Conservation (phyloP, 2,113 vertebrate genomes). For the Pelusios castaneus region DNA sequence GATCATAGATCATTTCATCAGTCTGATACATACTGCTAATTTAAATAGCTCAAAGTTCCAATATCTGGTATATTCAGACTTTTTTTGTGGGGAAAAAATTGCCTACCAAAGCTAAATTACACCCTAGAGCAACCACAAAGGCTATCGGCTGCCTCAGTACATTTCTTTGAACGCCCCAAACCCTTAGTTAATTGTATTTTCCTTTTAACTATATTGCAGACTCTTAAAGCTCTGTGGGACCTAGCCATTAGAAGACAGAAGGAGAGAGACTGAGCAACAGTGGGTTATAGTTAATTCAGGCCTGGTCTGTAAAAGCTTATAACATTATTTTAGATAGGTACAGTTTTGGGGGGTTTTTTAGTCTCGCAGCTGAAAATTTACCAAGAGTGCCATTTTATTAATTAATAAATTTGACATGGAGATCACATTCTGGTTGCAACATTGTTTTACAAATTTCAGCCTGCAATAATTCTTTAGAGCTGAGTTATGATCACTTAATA, state of each 20-base stretch:
- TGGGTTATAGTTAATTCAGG: neutral
- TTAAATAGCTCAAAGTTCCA: neutral
- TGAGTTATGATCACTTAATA: conserved; percentile 32
- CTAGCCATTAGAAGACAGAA: neutral
- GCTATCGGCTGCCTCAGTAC: too few species aligned
- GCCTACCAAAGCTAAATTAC: neutral
- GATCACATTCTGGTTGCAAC: neutral
- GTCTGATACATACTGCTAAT: neutral
- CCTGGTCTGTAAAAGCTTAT: neutral
- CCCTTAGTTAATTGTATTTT: neutral
- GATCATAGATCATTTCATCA: too few species aligned
- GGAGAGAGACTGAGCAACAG: neutral
- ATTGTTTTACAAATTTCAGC: neutral
- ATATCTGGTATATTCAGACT: neutral
- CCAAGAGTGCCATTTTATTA: neutral
- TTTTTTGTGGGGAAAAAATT: neutral
- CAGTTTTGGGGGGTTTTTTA: neutral
- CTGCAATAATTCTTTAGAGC: neutral
- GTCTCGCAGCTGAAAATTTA: neutral
- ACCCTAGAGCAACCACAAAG: too few species aligned
- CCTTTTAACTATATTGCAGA: neutral
- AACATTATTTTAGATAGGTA: neutral
- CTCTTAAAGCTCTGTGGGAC: neutral
- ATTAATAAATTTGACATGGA: neutral
- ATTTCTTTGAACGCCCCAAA: too few species aligned